Conservation (phyloP, 2,888 invertebrate species). For the Caradrina clavipalpis region DNA sequence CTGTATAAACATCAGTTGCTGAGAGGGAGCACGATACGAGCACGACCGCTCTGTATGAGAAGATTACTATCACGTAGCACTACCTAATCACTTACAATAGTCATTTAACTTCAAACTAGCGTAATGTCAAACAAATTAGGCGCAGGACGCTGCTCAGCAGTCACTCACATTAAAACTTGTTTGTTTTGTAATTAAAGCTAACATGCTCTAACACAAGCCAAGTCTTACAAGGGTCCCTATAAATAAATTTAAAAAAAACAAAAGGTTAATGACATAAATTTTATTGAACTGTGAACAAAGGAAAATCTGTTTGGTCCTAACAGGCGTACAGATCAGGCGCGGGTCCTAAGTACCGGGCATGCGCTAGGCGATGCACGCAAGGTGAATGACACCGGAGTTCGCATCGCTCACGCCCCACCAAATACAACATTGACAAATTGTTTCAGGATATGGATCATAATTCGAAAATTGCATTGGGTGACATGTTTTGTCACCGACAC, state of each 20-base stretch:
- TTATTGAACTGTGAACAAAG: neutral
- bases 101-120: neutral
- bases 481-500: slow-evolving; percentile 45
- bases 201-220: neutral
- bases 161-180: neutral
- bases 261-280: neutral
- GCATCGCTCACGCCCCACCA: slow-evolving; percentile 2
- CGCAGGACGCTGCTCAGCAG: neutral
- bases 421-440: slow-evolving; percentile 57
- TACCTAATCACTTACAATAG: neutral
- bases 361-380: slow-evolving; percentile 4
- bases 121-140: neutral
- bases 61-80: too few species aligned
- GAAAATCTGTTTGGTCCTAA: neutral
- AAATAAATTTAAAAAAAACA: neutral
- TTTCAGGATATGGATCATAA: slow-evolving; percentile 52
- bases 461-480: slow-evolving; percentile 47
- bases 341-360: neutral
- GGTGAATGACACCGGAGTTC: slow-evolving; percentile 41
- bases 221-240: too few species aligned
- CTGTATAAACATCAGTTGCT: slow-evolving; percentile 6
- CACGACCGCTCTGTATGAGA: neutral
- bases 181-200: neutral
- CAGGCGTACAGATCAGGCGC: neutral
- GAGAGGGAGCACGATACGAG: neutral